Conservation (phyloP, 2,113 vertebrate species). For the Zeus faber region DNA sequence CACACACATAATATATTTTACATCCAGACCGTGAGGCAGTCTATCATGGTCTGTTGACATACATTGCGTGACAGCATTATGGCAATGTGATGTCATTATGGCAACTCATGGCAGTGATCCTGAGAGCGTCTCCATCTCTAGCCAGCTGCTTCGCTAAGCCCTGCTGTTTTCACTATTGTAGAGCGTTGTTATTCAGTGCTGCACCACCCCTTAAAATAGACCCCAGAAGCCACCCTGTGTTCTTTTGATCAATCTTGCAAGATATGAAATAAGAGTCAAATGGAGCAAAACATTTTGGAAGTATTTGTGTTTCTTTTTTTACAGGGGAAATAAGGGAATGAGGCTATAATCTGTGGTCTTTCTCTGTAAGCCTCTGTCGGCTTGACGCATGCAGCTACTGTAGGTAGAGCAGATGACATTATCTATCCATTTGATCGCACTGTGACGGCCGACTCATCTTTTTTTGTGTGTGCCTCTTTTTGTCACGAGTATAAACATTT, state of each 20-base stretch:
- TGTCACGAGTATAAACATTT: too few species aligned
- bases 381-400: too few species aligned
- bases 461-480: too few species aligned
- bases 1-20: background rate
- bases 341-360: background rate
- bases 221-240: background rate
- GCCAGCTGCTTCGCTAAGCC: background rate
- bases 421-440: too few species aligned
- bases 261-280: background rate
- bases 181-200: constrained; percentile 2
- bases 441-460: too few species aligned
- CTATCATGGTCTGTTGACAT: constrained; percentile 9
- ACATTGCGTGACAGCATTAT: constrained; percentile 4
- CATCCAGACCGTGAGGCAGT: background rate
- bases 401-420: too few species aligned
- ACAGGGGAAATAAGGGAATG: too few species aligned
- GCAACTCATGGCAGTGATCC: background rate
- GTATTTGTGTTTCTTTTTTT: too few species aligned
- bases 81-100: background rate
- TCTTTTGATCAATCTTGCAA: too few species aligned
- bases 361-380: background rate
- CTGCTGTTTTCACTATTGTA: constrained; percentile 8
- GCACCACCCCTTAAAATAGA: background rate
- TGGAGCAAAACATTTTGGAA: background rate
- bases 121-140: background rate